A percentile compares a stretch with the other conserved stretches of the same genome.
Evolutionary conservation across 1,140 invertebrate species (phyloP).

Genomic region (Conus ventricosus): DNA sequence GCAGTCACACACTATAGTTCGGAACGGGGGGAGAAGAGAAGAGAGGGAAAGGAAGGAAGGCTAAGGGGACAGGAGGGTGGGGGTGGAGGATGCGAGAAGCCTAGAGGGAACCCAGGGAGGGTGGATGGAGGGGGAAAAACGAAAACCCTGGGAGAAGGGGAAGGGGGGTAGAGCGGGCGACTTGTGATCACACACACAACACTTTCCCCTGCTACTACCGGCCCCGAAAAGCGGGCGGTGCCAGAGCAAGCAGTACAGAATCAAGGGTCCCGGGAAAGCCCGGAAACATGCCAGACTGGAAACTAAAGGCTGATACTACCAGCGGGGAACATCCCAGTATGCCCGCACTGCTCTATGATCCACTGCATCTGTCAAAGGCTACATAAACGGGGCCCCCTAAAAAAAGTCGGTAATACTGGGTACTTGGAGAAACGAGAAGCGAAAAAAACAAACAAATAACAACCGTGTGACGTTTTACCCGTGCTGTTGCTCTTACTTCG

Average conservation of each 20-base stretch:
- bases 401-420: background rate
- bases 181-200: slow-evolving; percentile 1
- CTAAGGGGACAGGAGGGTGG: background rate
- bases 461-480: background rate
- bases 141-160: background rate
- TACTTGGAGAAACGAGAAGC: background rate
- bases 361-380: background rate
- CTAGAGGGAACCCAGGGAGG: background rate
- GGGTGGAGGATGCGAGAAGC: background rate
- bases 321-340: background rate
- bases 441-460: background rate
- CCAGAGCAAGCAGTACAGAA: background rate
- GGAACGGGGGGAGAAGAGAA: background rate
- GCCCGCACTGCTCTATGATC: background rate
- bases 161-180: background rate
- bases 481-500: too few relatives aligned
- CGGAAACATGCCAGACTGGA: background rate
- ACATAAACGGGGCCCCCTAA: background rate
- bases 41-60: too few relatives aligned
- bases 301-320: background rate
- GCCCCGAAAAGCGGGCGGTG: background rate
- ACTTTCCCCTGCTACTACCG: background rate
- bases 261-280: background rate
- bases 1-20: background rate
- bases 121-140: background rate